A percentile compares a stretch with the other conserved stretches of the same genome.
Evolutionary conservation across 2,797 vertebrate genomes (phyloP).

Genomic region (Poeciliopsis infans): DNA sequence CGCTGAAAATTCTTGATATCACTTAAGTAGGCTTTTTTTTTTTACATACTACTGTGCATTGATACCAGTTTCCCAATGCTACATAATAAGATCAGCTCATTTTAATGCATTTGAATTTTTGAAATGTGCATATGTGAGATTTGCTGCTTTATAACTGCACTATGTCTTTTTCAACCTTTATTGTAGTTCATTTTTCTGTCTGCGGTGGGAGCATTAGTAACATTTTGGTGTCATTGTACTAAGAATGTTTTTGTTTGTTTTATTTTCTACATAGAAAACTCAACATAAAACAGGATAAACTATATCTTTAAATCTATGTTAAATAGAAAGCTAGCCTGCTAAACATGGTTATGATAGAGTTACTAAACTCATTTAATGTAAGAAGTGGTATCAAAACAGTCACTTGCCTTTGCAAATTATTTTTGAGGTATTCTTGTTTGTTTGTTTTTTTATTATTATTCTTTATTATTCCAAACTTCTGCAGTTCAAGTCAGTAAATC

Average conservation of each 20-base stretch:
- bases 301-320: background rate
- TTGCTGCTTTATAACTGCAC: background rate
- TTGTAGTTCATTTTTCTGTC: background rate
- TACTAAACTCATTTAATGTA: background rate
- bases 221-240: background rate
- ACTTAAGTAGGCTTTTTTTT: background rate
- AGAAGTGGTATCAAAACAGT: background rate
- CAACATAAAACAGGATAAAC: background rate
- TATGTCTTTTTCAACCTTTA: background rate
- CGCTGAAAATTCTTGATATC: background rate
- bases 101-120: background rate
- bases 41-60: background rate
- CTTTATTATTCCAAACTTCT: background rate
- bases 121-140: background rate
- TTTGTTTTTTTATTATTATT: background rate
- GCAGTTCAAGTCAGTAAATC: background rate
- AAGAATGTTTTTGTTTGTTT: background rate
- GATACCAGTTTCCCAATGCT: background rate
- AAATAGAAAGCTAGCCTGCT: background rate
- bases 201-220: background rate
- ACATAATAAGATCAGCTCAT: background rate
- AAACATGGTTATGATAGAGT: background rate
- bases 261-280: background rate
- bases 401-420: background rate
- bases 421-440: background rate